Evolutionary conservation across 2,888 invertebrate species (phyloP), one percentile per base, ranked within the genome.

Genomic region (Tillus elongatus): DNA sequence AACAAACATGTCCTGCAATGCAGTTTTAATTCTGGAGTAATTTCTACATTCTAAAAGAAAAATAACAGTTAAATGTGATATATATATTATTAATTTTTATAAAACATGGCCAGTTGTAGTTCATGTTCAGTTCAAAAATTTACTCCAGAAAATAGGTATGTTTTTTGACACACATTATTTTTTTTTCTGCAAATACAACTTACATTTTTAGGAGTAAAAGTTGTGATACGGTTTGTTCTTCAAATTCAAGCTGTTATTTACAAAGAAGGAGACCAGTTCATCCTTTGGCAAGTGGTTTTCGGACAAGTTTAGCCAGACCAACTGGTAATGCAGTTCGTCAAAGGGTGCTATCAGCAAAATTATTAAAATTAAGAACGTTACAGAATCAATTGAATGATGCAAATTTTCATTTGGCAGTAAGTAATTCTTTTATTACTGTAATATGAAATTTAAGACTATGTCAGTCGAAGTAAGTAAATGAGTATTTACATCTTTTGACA

Each of bases 381-480:
- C 86, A 87, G 65, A 87, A 83, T 62, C 84, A 87, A 58, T 57
- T 87, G 37, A 75, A 80, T 3, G 84, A 85, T 60, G 84, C 84
- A 0, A 84, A 85, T 57, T 82, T 77, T 50, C 83, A 83, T 57
- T 69, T 87, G 41, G 76, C 82, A 56, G 83, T 82, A 60, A 65
- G 66, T 60, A 15, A 11, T 15, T 31, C 13, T 9, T 14, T 8
- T 32, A 8, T 9, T 24, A 32, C 14, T 34, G 11, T 27, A n/a
- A 34, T 32, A n/a, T n/a, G n/a, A n/a, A n/a, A n/a, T n/a, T n/a
- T n/a, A n/a, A n/a, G n/a, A n/a, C n/a, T n/a, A n/a, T n/a, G n/a
- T n/a, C n/a, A n/a, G n/a, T n/a, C n/a, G n/a, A n/a, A n/a, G n/a
- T n/a, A n/a, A n/a, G n/a, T n/a, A n/a, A n/a, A n/a, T n/a, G n/a